Base-by-base conservation (phyloP, 1,140 invertebrate species). In the Hyles euphorbiae region DNA sequence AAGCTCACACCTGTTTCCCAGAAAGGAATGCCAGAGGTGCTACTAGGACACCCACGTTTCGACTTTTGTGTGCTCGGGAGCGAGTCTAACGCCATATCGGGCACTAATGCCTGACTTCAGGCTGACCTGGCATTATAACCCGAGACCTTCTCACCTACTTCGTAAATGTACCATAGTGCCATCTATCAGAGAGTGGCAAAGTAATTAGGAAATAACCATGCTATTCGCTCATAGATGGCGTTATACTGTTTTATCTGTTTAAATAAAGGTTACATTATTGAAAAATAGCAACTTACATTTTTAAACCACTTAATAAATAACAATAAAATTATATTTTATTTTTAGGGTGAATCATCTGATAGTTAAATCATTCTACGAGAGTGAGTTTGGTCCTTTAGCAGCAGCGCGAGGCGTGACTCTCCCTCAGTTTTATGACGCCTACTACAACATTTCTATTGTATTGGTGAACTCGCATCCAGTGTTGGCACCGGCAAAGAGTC, bases 381-480 rank as follows among this genome's bases (percentile, higher is more conserved):
- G 34, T 7, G 5, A 55, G 7, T 86, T 80, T 64, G 53, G 22
- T 0, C 72, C 78, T 0, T 10, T 86, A 12, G 81, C 83, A 0
- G 43, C 54, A 2, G 72, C 73, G 0, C 63, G 76, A 11, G 76
- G 80, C 0, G 64, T 84, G 2, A 1, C 54, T 0, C 63, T 86
- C 0, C 74, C 72, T 0, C 62, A 72, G 0, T 76, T 65, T 34
- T 52, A 58, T 2, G 65, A 63, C 8, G 72, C 72, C 0, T 40
- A 60, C 1, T 56, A 68, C 32, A 89, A 90, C 32, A 72, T 83
- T 0, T 90, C 90, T 10, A 50, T 91, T 0, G 5, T 92, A 11
- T 67, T 94, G 0, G 60, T 90, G 0, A 92, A 92, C 64, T 90
- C 91, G 3, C 91, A 93, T 57, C 82, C 89, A 0, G 82, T 83